phyloP scores from a whole-genome alignment of 30 jellyfish, hydroid and myxozoan genomes.

The Nemopilema nomurai region DNA sequence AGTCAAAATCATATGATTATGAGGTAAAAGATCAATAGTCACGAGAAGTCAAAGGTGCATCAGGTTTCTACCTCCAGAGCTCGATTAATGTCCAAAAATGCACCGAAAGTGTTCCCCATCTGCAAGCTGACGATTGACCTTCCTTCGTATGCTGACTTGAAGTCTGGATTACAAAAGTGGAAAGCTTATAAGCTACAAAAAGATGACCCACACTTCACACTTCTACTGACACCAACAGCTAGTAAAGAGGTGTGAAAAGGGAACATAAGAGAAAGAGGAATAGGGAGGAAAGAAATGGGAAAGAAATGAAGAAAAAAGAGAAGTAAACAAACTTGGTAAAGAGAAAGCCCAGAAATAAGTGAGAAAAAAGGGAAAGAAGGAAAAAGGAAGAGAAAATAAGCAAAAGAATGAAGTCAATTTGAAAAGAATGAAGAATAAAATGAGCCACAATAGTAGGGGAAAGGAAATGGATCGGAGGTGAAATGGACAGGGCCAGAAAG shows the following conservation, averaged over 20 bases:
- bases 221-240: too few relatives aligned
- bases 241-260: too few relatives aligned
- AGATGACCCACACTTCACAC: too few relatives aligned
- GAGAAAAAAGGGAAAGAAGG: not conserved
- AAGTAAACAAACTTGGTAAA: too few relatives aligned
- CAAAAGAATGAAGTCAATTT: not conserved
- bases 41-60: not conserved
- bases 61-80: slow-evolving; percentile 80
- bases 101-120: slow-evolving; percentile 84
- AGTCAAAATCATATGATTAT: not conserved
- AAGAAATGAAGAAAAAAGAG: not conserved
- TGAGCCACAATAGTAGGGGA: not conserved
- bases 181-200: not conserved
- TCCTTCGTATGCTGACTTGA: slow-evolving; percentile 85
- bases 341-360: too few relatives aligned
- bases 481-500: not conserved
- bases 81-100: slow-evolving; percentile 78
- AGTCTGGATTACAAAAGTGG: slow-evolving; percentile 10
- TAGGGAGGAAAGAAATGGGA: not conserved
- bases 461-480: not conserved
- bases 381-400: not conserved
- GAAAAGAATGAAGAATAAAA: not conserved
- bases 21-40: not conserved
- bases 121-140: slow-evolving; percentile 82
- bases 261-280: too few relatives aligned